A percentile compares a stretch with the other conserved stretches of the same genome.
Evolutionary conservation across 2,113 vertebrate genomes (phyloP).

Genomic region (Apistogramma diplotaenia): DNA sequence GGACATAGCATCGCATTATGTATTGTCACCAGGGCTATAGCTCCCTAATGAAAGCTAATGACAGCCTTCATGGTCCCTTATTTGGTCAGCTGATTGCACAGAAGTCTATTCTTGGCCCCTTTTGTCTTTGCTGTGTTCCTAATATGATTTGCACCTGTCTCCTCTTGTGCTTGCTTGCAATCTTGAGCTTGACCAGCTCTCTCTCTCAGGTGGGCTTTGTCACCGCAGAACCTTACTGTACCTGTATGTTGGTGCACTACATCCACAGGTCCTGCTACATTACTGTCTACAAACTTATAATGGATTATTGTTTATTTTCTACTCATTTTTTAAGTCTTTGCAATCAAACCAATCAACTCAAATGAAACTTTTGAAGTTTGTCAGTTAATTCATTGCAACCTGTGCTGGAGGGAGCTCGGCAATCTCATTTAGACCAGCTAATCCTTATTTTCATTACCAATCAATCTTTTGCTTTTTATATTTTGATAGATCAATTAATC

Average conservation of each 20-base stretch:
- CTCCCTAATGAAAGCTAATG: slow-evolving; percentile 69
- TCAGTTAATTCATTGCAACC: neutral
- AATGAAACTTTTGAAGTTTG: neutral
- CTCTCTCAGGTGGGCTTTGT: slow-evolving; percentile 64
- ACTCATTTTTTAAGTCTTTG: neutral
- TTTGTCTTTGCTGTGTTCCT: slow-evolving; percentile 64
- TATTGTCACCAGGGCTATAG: slow-evolving; percentile 44
- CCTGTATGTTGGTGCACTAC: neutral
- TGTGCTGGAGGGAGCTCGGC: neutral
- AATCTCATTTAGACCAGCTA: neutral
- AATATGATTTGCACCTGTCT: slow-evolving; percentile 80
- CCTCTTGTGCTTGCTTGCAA: slow-evolving; percentile 58
- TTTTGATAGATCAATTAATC: neutral
- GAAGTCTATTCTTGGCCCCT: slow-evolving; percentile 59
- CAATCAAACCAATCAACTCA: neutral
- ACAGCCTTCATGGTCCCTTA: slow-evolving; percentile 38
- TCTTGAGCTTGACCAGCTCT: slow-evolving; percentile 70
- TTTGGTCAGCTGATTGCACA: slow-evolving; percentile 47
- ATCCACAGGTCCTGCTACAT: neutral
- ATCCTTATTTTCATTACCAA: slow-evolving; percentile 12
- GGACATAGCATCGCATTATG: slow-evolving; percentile 53
- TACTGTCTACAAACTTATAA: neutral
- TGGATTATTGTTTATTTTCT: neutral
- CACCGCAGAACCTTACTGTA: slow-evolving; percentile 16
- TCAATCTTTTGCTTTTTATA: slow-evolving; percentile 19